A percentile compares a stretch with the other conserved stretches of the same genome.
Evolutionary conservation across 2,888 invertebrate genomes (phyloP).

Genomic region (Aporophyla lueneburgensis): DNA sequence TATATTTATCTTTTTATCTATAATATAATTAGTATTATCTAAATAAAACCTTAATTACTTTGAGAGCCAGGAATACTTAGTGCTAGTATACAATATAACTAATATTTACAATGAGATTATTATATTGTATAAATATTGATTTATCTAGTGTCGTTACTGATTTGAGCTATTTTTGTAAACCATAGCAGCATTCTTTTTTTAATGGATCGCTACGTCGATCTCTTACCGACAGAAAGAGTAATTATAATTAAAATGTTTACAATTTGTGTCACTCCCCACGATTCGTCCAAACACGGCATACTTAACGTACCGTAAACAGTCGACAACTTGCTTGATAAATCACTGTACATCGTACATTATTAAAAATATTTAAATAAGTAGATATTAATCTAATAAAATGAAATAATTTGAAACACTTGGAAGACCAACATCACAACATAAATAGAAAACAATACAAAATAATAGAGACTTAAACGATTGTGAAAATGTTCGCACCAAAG

Average conservation of each 20-base stretch:
- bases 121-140: slow-evolving; percentile 84
- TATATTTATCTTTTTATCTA: slow-evolving; percentile 78
- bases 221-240: slow-evolving; percentile 69
- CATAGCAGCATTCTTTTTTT: slow-evolving; percentile 69
- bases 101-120: slow-evolving; percentile 90
- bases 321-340: slow-evolving; percentile 73
- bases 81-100: slow-evolving; percentile 82
- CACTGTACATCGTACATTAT: slow-evolving; percentile 78
- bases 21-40: slow-evolving; percentile 82
- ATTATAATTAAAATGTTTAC: slow-evolving; percentile 67
- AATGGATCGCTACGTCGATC: slow-evolving; percentile 73
- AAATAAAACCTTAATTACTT: slow-evolving; percentile 89
- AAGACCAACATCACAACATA: slow-evolving; percentile 91
- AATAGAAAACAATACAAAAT: slow-evolving; percentile 86
- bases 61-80: slow-evolving; percentile 90
- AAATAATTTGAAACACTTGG: slow-evolving; percentile 84
- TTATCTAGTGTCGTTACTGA: slow-evolving; percentile 89
- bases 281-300: slow-evolving; percentile 78
- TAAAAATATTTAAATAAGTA: slow-evolving; percentile 84
- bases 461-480: slow-evolving; percentile 77
- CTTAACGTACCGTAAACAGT: slow-evolving; percentile 71
- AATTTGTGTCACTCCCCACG: slow-evolving; percentile 65
- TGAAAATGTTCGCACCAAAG: slow-evolving; percentile 82
- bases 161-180: slow-evolving; percentile 87
- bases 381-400: slow-evolving; percentile 80